phyloP scores from a whole-genome alignment of 2,113 vertebrate genomes.

The Pelusios castaneus region DNA sequence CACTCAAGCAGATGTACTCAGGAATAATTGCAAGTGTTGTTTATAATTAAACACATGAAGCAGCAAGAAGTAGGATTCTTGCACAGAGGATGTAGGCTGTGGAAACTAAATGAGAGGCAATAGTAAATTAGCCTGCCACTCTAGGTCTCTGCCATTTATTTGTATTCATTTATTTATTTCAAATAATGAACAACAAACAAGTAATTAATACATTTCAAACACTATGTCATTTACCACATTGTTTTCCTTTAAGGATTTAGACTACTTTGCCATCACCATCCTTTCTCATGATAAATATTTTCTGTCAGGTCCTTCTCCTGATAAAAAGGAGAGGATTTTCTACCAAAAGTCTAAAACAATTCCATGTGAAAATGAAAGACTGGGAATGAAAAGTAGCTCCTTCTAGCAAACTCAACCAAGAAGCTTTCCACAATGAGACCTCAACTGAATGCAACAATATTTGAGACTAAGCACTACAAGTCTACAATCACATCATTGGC shows the following conservation, averaged over 20 bases:
- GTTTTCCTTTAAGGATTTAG: constrained; percentile 2
- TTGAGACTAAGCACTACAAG: rapidly evolving
- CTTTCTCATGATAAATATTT: constrained; percentile 31
- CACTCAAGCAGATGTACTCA: constrained; percentile 15
- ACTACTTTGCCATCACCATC: neutral
- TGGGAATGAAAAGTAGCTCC: neutral
- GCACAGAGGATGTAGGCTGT: constrained; percentile 48
- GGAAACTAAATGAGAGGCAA: constrained; percentile 49
- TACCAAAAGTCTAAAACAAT: neutral
- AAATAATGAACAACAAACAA: neutral
- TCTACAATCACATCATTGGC: neutral
- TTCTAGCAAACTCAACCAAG: rapidly evolving
- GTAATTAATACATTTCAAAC: rapidly evolving
- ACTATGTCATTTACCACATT: neutral
- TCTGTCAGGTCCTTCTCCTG: constrained; percentile 10
- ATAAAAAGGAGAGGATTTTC: neutral
- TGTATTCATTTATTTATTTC: neutral
- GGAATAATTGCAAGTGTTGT: constrained; percentile 30
- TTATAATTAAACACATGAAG: constrained; percentile 41
- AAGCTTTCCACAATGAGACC: rapidly evolving
- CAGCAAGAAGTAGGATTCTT: constrained; percentile 37
- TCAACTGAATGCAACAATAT: neutral
- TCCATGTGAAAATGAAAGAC: neutral
- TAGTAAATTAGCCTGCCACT: constrained; percentile 44
- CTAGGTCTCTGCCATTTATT: constrained; percentile 42